Percentiles rank a stretch among this genome's conserved stretches.
phyloP scores from a whole-genome alignment of 1,140 invertebrate genomes.

The Drosophila kohkoa region DNA sequence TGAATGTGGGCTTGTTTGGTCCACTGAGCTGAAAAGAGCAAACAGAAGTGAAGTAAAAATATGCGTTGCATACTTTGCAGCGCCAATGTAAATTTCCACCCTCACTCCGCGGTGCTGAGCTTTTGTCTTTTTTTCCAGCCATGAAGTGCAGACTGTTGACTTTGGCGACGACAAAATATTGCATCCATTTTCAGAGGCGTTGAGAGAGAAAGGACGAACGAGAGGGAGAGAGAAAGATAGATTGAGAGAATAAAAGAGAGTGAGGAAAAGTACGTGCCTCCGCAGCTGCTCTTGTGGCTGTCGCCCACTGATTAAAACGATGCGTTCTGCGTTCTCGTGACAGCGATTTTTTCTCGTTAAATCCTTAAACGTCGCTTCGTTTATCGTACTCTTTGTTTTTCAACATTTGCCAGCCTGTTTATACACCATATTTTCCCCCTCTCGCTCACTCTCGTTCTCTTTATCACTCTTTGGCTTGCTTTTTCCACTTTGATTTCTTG shows the following conservation, averaged over 20 bases:
- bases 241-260: slow-evolving; percentile 35
- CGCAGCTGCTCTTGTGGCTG: slow-evolving; percentile 35
- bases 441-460: slow-evolving; percentile 15
- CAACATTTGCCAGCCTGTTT: slow-evolving; percentile 42
- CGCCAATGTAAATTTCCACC: slow-evolving; percentile 72
- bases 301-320: slow-evolving; percentile 76
- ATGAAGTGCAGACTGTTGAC: slow-evolving; percentile 69
- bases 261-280: slow-evolving; percentile 54
- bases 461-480: slow-evolving; percentile 5
- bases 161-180: slow-evolving; percentile 76
- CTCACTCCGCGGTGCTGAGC: slow-evolving; percentile 21
- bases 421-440: slow-evolving; percentile 7
- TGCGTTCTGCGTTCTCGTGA: slow-evolving; percentile 61
- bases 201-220: background rate
- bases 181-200: slow-evolving; percentile 55
- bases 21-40: slow-evolving; percentile 53
- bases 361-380: slow-evolving; percentile 76
- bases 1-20: slow-evolving; percentile 35
- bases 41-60: slow-evolving; percentile 77
- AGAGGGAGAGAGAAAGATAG: background rate
- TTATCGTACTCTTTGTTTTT: slow-evolving; percentile 72
- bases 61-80: slow-evolving; percentile 77
- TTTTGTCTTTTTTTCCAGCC: slow-evolving; percentile 51
- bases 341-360: slow-evolving; percentile 79
- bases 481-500: slow-evolving; percentile 49